Percentiles rank a stretch among this genome's conserved stretches.
phyloP scores from a whole-genome alignment of 2,888 invertebrate genomes.

The Geotrupes spiniger region DNA sequence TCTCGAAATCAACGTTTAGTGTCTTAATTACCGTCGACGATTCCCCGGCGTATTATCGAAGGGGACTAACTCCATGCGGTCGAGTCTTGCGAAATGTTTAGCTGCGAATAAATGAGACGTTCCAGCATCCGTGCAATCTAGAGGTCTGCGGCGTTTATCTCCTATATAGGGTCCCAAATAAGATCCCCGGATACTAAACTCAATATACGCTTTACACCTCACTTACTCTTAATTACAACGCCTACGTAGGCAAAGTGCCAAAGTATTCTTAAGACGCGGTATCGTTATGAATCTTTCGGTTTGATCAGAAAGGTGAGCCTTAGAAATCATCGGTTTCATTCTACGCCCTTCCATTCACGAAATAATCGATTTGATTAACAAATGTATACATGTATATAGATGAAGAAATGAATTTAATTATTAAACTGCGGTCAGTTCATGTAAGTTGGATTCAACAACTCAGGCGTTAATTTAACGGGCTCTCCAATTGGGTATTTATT shows the following conservation, averaged over 20 bases:
- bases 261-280: neutral
- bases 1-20: neutral
- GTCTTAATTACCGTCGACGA: neutral
- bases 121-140: conserved; percentile 33
- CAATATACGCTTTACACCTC: conserved; percentile 47
- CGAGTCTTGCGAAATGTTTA: conserved; percentile 22
- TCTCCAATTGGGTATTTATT: no score
- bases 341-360: no score
- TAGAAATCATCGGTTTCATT: no score
- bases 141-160: conserved; percentile 36
- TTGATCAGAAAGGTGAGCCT: no score
- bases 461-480: no score
- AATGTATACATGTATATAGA: no score
- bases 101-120: conserved; percentile 30
- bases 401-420: no score
- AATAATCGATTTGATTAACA: no score
- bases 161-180: conserved; percentile 41
- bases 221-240: conserved; percentile 47
- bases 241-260: conserved; percentile 4
- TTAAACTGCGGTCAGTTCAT: no score
- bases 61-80: conserved; percentile 2
- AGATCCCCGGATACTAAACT: conserved; percentile 42
- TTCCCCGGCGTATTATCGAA: conserved; percentile 1
- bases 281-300: no score
- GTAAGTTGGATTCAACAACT: no score